Evolutionary conservation across 35 echinoderm and acorn worm genomes (phyloP).

Genomic region (Apostichopus japonicus): DNA sequence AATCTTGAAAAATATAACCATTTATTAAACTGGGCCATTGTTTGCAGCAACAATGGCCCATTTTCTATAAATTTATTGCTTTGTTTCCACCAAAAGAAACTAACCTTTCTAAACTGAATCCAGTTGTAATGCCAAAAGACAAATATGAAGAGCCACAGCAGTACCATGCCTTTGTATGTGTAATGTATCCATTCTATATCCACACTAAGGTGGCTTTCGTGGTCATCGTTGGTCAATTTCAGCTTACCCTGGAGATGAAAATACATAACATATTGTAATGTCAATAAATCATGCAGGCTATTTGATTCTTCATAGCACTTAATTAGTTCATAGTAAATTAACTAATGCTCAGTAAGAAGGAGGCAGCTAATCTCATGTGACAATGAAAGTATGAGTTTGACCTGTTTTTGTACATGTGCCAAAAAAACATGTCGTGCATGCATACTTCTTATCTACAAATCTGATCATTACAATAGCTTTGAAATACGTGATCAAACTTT

Average conservation of each 20-base stretch:
- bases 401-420: too few relatives aligned
- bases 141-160: slow-evolving; percentile 13
- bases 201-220: neutral
- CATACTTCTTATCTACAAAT: too few relatives aligned
- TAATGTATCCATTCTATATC: slow-evolving; percentile 36
- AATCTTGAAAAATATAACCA: too few relatives aligned
- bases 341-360: neutral
- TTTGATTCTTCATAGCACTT: neutral
- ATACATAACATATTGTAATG: neutral
- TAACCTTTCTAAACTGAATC: slow-evolving; percentile 28
- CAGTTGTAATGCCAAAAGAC: slow-evolving; percentile 44
- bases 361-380: neutral
- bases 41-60: too few relatives aligned
- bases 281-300: neutral
- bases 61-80: too few relatives aligned
- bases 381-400: neutral
- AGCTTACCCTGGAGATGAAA: neutral
- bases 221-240: slow-evolving; percentile 13
- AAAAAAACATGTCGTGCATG: too few relatives aligned
- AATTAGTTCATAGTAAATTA: neutral
- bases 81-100: too few relatives aligned
- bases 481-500: too few relatives aligned
- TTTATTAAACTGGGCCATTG: too few relatives aligned
- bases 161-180: slow-evolving; percentile 35
- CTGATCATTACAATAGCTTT: too few relatives aligned